Evolutionary conservation across 2,888 invertebrate species (phyloP).

Genomic region (Nephrotoma flavescens): DNA sequence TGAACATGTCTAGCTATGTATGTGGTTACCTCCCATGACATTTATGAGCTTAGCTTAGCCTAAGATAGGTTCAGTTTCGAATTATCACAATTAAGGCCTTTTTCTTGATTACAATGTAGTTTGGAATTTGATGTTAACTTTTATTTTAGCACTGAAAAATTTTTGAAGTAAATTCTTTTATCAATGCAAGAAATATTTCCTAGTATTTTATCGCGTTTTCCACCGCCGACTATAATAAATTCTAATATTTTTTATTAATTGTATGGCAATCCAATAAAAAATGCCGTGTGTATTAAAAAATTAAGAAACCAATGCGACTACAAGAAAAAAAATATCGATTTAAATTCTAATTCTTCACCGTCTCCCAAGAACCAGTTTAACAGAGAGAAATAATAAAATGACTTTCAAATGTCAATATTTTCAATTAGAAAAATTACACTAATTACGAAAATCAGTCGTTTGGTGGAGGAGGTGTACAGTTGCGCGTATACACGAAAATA

Average conservation of each 20-base stretch:
- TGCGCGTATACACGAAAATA: background rate
- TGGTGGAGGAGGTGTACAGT: background rate
- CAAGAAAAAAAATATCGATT: background rate
- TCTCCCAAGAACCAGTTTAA: background rate
- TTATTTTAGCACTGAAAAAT: no score
- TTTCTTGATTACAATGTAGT: no score
- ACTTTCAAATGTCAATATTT: background rate
- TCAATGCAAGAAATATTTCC: no score
- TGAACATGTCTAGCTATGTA: no score
- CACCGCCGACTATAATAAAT: background rate
- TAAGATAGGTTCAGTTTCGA: no score
- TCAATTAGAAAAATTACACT: background rate
- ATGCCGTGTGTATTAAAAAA: background rate
- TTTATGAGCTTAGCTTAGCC: no score
- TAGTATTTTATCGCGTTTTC: background rate
- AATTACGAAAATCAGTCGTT: background rate
- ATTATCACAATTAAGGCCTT: no score
- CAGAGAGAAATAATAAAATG: background rate
- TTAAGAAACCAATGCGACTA: background rate
- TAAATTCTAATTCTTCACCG: background rate
- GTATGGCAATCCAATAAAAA: no score
- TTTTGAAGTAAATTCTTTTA: no score
- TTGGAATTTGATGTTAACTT: no score
- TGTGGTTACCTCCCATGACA: no score
- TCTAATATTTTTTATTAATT: background rate